Evolutionary conservation across 2,888 invertebrate species (phyloP).

Genomic region (Athalia rosae): DNA sequence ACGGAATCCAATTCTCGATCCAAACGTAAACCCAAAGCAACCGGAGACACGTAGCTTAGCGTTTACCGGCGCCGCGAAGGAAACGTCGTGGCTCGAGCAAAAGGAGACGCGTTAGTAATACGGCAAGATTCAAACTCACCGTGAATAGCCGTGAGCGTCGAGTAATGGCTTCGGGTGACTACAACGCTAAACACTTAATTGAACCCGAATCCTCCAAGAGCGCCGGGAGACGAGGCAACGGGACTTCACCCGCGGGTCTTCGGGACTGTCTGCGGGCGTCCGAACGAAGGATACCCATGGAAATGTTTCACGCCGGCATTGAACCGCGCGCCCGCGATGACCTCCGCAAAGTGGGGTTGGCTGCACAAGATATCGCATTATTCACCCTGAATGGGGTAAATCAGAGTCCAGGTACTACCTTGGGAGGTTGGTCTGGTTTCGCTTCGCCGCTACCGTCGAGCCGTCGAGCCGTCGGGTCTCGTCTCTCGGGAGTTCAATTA

Average conservation of each 20-base stretch:
- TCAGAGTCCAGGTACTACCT: constrained; percentile 61
- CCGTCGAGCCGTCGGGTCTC: constrained; percentile 38
- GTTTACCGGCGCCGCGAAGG: constrained; percentile 14
- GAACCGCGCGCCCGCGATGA: constrained; percentile 39
- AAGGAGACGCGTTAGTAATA: constrained; percentile 25
- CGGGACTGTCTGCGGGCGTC: not conserved
- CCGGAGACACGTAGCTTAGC: constrained; percentile 30
- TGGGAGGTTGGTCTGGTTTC: constrained; percentile 54
- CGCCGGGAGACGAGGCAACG: constrained; percentile 24
- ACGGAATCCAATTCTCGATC: not conserved
- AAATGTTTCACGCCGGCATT: constrained; percentile 37
- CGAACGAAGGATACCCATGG: constrained; percentile 10
- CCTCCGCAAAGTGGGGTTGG: constrained; percentile 28
- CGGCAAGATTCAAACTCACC: constrained; percentile 36
- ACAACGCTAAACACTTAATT: constrained; percentile 46
- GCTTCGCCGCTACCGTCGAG: constrained; percentile 53
- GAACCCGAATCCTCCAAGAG: constrained; percentile 39
- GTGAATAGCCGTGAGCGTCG: constrained; percentile 36
- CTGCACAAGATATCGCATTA: constrained; percentile 47
- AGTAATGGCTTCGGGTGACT: constrained; percentile 44
- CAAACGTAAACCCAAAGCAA: not conserved
- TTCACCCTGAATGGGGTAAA: constrained; percentile 63
- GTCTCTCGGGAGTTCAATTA: constrained; percentile 70
- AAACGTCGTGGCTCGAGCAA: not conserved
- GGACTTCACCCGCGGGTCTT: not conserved